Evolutionary conservation across 2,797 vertebrate genomes (phyloP).

Genomic region (Cephalopachus bancanus): DNA sequence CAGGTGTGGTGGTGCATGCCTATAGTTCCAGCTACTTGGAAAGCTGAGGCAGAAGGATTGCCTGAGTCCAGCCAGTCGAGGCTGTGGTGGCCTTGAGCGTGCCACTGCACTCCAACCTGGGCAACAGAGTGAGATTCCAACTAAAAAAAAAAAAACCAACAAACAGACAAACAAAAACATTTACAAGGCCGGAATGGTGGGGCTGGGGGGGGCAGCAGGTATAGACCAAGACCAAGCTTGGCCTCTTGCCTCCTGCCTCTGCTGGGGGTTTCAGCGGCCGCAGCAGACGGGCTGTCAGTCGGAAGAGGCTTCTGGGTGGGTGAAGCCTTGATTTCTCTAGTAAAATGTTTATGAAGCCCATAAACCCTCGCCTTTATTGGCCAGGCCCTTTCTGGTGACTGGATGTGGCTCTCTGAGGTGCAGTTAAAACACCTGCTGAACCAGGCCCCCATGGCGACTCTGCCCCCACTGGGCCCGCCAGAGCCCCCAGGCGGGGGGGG

Average conservation of each 20-base stretch:
- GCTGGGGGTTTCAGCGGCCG: conserved; percentile 82
- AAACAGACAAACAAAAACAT: background rate
- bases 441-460: background rate
- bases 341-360: conserved; percentile 92
- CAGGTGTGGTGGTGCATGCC: too few relatives aligned
- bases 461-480: conserved; percentile 56
- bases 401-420: conserved; percentile 89
- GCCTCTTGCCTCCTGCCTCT: conserved; percentile 73
- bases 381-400: conserved; percentile 88
- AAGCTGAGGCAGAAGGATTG: too few relatives aligned
- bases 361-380: conserved; percentile 91
- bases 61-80: too few relatives aligned
- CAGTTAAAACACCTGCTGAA: conserved; percentile 88
- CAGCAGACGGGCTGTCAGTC: conserved; percentile 81
- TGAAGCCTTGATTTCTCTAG: conserved; percentile 88
- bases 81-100: too few relatives aligned
- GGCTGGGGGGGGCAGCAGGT: background rate
- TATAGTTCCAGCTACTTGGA: too few relatives aligned
- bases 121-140: too few relatives aligned
- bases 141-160: too few relatives aligned
- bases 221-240: conserved; percentile 50
- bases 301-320: conserved; percentile 87
- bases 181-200: conserved; percentile 56
- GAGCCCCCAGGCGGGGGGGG: conserved; percentile 68
- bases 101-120: too few relatives aligned